These are phyloP conservation scores for Leptogaster cylindrica DNA, from an alignment of 2,888 invertebrate genomes.

Conservation along the genomic window DNA sequence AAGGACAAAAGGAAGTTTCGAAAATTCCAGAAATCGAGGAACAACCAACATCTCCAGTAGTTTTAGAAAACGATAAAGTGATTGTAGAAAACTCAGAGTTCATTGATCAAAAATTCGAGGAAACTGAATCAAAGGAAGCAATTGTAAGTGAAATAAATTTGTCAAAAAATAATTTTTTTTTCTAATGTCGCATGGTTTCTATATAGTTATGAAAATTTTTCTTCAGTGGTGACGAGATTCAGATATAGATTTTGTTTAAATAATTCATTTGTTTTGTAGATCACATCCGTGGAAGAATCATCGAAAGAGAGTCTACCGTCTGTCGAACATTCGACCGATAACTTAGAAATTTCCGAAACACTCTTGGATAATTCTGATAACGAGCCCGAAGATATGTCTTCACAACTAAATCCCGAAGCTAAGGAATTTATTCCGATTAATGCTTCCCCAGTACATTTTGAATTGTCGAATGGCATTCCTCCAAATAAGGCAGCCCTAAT, in stretches of 20 bases:
- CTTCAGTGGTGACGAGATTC: too few relatives aligned
- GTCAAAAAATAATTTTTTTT: too few relatives aligned
- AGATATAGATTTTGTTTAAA: too few relatives aligned
- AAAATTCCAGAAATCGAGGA: conserved; percentile 48
- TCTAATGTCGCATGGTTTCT: conserved; percentile 15
- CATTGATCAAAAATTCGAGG: not conserved
- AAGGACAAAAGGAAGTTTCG: conserved; percentile 58
- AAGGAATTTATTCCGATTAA: conserved; percentile 81
- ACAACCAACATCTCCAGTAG: conserved; percentile 47
- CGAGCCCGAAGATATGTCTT: conserved; percentile 68
- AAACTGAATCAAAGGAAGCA: conserved; percentile 49
- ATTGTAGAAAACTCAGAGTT: conserved; percentile 40
- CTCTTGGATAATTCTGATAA: not conserved
- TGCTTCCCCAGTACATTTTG: conserved; percentile 59
- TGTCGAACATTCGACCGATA: not conserved
- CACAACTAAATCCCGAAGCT: conserved; percentile 83
- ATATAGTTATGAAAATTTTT: conserved; percentile 12
- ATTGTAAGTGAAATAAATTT: conserved; percentile 32
- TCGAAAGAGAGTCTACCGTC: too few relatives aligned
- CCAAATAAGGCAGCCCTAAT: conserved; percentile 30
- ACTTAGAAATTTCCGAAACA: conserved; percentile 26
- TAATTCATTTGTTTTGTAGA: conserved; percentile 24
- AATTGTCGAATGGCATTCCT: conserved; percentile 9
- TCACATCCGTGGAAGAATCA: conserved; percentile 18
- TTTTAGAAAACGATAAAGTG: conserved; percentile 44